Conservation (phyloP, 1,140 invertebrate genomes). For the Goniozus legneri region DNA sequence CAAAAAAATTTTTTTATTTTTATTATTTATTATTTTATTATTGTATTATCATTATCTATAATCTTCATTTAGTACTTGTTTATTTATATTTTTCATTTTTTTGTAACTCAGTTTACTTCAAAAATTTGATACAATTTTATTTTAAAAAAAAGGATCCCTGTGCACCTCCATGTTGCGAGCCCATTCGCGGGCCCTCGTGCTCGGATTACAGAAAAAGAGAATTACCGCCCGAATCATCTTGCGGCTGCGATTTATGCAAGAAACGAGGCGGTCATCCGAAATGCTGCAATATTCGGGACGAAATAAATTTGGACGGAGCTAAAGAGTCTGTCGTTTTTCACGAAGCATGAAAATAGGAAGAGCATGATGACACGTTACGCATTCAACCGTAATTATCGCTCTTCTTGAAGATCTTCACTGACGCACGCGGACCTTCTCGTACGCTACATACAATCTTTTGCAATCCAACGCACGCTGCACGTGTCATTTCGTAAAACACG, state of each 20-base stretch:
- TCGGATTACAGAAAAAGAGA: no score
- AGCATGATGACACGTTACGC: no score
- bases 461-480: background rate
- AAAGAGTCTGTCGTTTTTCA: conserved; percentile 8
- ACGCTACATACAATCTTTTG: background rate
- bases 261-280: conserved; percentile 13
- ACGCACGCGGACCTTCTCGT: background rate
- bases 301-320: conserved; percentile 2
- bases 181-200: no score
- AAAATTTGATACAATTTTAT: background rate
- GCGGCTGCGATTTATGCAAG: conserved; percentile 26
- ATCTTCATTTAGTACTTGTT: no score
- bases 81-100: no score
- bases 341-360: conserved; percentile 10
- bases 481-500: no score
- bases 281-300: conserved; percentile 16
- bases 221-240: conserved; percentile 8
- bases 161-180: conserved; percentile 15
- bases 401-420: background rate
- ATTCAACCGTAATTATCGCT: no score
- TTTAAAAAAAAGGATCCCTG: conserved; percentile 35
- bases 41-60: background rate
- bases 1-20: background rate
- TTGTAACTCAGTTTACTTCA: no score
- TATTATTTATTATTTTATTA: background rate